Evolutionary conservation across 1,140 invertebrate genomes (phyloP).

Genomic region (Choristoneura fumiferana): DNA sequence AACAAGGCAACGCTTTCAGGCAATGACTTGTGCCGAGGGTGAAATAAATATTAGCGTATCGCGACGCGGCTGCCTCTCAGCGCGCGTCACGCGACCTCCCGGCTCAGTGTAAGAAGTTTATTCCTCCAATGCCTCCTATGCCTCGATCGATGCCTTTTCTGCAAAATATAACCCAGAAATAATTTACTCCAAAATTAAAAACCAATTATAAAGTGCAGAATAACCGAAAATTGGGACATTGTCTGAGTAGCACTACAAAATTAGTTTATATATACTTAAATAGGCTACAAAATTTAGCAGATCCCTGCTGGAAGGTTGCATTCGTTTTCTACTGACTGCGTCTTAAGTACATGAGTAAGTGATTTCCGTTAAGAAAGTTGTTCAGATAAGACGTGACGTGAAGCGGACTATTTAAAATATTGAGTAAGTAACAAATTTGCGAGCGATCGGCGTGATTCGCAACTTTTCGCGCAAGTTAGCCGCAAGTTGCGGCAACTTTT

Average conservation of each 20-base stretch:
- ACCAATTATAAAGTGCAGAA: slow-evolving; percentile 1
- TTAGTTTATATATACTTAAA: too few species aligned
- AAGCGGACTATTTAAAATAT: slow-evolving; percentile 69
- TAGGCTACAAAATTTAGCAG: too few species aligned
- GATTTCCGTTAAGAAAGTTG: slow-evolving; percentile 24
- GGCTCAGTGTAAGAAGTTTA: slow-evolving; percentile 54
- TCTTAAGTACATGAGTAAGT: slow-evolving; percentile 19
- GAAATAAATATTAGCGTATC: slow-evolving; percentile 64
- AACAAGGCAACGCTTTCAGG: slow-evolving; percentile 71
- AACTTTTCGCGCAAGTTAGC: slow-evolving; percentile 60
- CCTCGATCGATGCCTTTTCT: slow-evolving; percentile 24
- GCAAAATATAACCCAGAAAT: slow-evolving; percentile 25
- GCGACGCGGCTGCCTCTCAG: slow-evolving; percentile 34
- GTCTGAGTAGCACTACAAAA: neutral
- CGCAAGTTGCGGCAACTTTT: slow-evolving; percentile 56
- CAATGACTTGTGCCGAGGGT: slow-evolving; percentile 53
- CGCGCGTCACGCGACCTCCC: slow-evolving; percentile 50
- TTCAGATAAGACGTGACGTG: slow-evolving; percentile 50
- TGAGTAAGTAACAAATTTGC: slow-evolving; percentile 68
- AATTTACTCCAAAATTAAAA: slow-evolving; percentile 3
- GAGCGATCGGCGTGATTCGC: slow-evolving; percentile 70
- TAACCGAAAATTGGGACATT: neutral
- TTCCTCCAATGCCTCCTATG: slow-evolving; percentile 39
- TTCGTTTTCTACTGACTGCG: neutral
- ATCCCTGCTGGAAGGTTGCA: too few species aligned